These are phyloP conservation scores for Moxostoma hubbsi DNA, from an alignment of 2,797 vertebrate genomes.

Conservation along the genomic window DNA sequence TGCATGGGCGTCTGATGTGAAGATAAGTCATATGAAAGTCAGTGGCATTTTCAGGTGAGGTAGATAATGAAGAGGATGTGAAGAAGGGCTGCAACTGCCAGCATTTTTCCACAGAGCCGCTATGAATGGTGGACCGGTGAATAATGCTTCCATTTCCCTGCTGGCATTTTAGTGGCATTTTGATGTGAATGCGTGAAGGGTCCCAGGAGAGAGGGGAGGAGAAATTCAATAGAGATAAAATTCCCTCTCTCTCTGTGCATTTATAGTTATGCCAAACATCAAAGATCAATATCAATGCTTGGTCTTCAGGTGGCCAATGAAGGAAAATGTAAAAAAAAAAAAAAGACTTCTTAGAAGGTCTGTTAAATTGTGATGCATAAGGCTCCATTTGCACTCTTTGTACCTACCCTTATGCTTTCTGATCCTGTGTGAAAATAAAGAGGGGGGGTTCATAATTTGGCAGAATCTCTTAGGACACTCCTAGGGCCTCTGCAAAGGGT, in stretches of 20 bases:
- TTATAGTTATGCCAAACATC: slow-evolving; percentile 61
- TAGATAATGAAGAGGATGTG: slow-evolving; percentile 75
- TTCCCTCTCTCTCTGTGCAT: slow-evolving; percentile 55
- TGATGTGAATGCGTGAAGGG: slow-evolving; percentile 69
- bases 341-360: slow-evolving; percentile 6
- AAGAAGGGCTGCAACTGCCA: slow-evolving; percentile 59
- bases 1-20: slow-evolving; percentile 50
- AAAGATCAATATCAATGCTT: slow-evolving; percentile 64
- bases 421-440: slow-evolving; percentile 24
- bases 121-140: slow-evolving; percentile 65
- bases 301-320: slow-evolving; percentile 65
- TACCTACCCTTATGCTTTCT: not conserved
- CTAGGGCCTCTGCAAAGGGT: slow-evolving; percentile 60
- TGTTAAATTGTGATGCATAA: slow-evolving; percentile 28
- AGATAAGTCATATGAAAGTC: slow-evolving; percentile 57
- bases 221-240: slow-evolving; percentile 68
- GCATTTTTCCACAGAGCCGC: slow-evolving; percentile 53
- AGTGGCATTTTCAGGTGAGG: slow-evolving; percentile 68
- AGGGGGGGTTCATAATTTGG: slow-evolving; percentile 5
- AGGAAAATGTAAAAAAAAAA: slow-evolving; percentile 42
- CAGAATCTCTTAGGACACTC: slow-evolving; percentile 57
- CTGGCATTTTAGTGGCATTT: slow-evolving; percentile 85
- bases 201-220: slow-evolving; percentile 65
- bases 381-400: slow-evolving; percentile 15
- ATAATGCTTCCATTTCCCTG: slow-evolving; percentile 73